Evolutionary conservation across 2,888 invertebrate species (phyloP), one percentile per base, ranked within the genome.

Genomic region (Elysia crispata): DNA sequence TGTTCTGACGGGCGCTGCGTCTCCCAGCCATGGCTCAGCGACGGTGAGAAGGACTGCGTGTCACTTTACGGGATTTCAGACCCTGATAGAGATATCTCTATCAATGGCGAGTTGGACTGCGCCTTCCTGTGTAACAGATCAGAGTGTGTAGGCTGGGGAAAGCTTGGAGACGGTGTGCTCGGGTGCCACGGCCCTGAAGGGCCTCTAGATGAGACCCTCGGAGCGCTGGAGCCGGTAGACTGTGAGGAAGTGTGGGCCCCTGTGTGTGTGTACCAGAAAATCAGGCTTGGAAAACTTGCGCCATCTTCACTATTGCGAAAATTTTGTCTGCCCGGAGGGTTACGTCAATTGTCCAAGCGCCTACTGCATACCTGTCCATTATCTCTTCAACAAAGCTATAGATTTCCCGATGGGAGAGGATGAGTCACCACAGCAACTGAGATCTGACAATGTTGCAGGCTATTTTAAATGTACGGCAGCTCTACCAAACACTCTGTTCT

Each of bases 101-200:
- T 18, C 8, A 31, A 64, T 50, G 1, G 30, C n/a, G 13, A 74
- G 0, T 67, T 67, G 6, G 18, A 62, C 23, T 76, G 77, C 23
- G 57, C 76, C 1, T 76, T 80, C n/a, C 49, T 70, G 1, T 80
- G 80, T 50, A 80, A 80, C 70, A 60, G 76, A 49, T 70, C 74
- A 0, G 25, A 74, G n/a, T 79, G 79, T 54, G 75, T 79, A 18
- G 20, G 30, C 30, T 0, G 1, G 18, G 49, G 54, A 30, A 79
- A 67, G 74, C 31, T 79, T 3, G 28, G 64, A 1, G 74, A 79
- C n/a, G 33, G 69, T 6, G 13, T 67, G 6, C 13, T 75, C 20
- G 67, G 75, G 11, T 79, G 79, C 20, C 33, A 33, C 11, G 79
- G 79, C 13, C 79, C 79, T 1, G 79, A 79, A 18, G 79, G 79